A percentile compares a stretch with the other conserved stretches of the same genome.
These are phyloP conservation scores for Acanthornis magna DNA, from an alignment of 2,797 vertebrate species.

Conservation along the genomic window DNA sequence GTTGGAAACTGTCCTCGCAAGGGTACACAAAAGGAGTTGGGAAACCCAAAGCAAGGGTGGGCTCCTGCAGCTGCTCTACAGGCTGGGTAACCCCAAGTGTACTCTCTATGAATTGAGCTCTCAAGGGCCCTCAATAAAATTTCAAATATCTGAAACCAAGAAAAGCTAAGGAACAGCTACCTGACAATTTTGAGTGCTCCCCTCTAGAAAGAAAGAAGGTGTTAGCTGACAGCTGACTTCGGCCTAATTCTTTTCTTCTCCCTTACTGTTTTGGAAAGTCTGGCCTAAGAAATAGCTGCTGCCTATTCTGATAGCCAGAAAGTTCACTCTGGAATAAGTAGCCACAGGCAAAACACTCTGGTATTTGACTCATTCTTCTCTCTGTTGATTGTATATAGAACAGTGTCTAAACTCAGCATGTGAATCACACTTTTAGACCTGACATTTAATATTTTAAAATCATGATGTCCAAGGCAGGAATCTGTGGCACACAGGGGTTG, in stretches of 20 bases:
- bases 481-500: not conserved
- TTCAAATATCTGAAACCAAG: not conserved
- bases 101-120: not conserved
- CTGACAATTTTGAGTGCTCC: not conserved
- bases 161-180: not conserved
- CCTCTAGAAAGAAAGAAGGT: not conserved
- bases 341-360: not conserved
- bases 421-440: not conserved
- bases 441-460: not conserved
- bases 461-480: not conserved
- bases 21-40: not conserved
- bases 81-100: not conserved
- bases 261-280: not conserved
- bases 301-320: not conserved
- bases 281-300: not conserved
- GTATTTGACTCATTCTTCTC: not conserved
- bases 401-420: not conserved
- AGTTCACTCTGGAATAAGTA: not conserved
- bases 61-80: not conserved
- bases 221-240: not conserved
- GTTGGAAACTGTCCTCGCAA: not conserved
- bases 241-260: not conserved
- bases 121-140: not conserved
- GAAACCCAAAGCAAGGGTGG: not conserved
- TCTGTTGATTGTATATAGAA: not conserved